Conservation (phyloP, 2,113 vertebrate genomes). For the Nesogale talazaci region DNA sequence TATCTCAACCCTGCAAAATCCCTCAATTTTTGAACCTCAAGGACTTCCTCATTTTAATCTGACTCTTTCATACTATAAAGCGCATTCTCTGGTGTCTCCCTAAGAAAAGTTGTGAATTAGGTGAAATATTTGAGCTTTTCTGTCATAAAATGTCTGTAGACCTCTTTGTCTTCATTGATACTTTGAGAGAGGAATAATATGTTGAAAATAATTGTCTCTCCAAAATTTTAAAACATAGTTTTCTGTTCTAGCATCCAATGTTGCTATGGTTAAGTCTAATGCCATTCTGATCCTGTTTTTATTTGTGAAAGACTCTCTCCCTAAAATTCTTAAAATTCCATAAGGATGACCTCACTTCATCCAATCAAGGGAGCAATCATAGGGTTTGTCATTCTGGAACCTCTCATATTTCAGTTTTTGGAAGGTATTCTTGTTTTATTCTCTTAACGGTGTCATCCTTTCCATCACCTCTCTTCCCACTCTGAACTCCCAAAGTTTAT, state of each 20-base stretch:
- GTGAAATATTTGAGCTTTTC: too few relatives aligned
- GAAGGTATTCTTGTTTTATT: background rate
- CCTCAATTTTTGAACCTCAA: too few relatives aligned
- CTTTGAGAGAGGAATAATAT: background rate
- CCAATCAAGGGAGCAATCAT: background rate
- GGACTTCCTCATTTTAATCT: too few relatives aligned
- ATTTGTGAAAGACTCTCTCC: background rate
- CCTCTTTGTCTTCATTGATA: background rate
- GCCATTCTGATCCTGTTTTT: background rate
- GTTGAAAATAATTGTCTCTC: background rate
- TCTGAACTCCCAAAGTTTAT: background rate
- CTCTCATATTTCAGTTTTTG: background rate
- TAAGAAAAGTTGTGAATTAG: too few relatives aligned
- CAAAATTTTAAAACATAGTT: background rate
- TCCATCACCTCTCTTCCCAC: slow-evolving; percentile 16
- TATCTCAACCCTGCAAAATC: too few relatives aligned
- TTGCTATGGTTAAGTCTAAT: background rate
- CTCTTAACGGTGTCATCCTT: background rate
- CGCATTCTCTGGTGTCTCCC: too few relatives aligned
- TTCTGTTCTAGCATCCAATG: background rate
- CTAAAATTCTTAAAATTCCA: background rate
- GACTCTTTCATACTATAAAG: too few relatives aligned
- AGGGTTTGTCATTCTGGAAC: background rate
- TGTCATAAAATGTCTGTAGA: too few relatives aligned
- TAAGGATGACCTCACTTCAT: background rate